Conservation (phyloP, 2,797 vertebrate genomes). For the Limosa lapponica region DNA sequence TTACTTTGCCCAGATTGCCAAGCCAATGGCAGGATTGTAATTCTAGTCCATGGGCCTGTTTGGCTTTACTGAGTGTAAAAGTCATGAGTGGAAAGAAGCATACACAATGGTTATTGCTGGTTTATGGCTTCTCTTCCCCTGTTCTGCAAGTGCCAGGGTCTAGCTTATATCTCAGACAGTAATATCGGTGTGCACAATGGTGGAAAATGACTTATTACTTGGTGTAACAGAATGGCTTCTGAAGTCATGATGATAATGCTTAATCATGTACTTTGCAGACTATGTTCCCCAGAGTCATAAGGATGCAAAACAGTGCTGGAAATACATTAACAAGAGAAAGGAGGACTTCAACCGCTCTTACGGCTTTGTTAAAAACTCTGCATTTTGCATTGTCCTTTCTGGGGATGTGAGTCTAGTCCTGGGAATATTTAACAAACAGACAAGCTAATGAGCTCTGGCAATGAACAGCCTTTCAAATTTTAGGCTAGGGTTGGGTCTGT, state of each 20-base stretch:
- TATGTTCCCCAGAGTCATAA: conserved; percentile 31
- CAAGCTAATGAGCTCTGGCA: conserved; percentile 9
- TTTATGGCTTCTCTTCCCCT: not conserved
- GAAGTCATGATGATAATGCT: conserved; percentile 27
- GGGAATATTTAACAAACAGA: conserved; percentile 20
- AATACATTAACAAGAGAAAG: conserved; percentile 31
- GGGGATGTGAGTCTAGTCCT: not conserved
- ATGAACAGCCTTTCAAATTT: not conserved
- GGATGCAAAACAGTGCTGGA: conserved; percentile 31
- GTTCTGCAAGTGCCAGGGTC: not conserved
- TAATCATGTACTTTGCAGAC: conserved; percentile 22
- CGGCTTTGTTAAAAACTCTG: not conserved
- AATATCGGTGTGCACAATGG: not conserved
- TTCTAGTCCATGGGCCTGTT: not conserved
- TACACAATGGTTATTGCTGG: not conserved
- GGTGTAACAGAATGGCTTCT: not conserved
- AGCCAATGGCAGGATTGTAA: not conserved
- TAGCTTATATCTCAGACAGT: not conserved
- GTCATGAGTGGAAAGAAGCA: not conserved
- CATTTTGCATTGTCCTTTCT: not conserved
- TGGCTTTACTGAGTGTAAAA: not conserved
- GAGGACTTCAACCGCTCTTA: not conserved
- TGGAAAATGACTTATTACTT: conserved; percentile 41
- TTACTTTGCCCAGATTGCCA: not conserved
- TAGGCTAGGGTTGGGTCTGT: not conserved